Conservation (phyloP, 1,140 invertebrate genomes). For the Drosophila guanche region DNA sequence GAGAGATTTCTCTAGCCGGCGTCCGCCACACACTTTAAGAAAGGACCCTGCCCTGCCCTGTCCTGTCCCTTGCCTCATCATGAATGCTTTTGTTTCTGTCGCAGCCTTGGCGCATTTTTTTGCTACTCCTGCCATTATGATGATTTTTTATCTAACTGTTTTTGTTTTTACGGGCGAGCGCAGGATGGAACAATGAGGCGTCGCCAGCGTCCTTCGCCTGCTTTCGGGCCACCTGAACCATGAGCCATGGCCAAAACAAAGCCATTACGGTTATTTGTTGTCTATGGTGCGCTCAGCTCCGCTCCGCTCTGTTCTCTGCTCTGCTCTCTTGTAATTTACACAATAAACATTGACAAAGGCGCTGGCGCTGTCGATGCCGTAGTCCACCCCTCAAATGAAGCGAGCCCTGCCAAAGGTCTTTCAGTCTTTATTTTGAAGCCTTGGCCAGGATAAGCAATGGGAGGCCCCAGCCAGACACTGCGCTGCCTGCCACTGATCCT, state of each 20-base stretch:
- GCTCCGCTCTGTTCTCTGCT: too few species aligned
- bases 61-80: slow-evolving; percentile 1
- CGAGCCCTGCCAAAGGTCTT: slow-evolving; percentile 31
- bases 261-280: slow-evolving; percentile 80
- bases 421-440: slow-evolving; percentile 35
- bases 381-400: slow-evolving; percentile 41
- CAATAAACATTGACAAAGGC: slow-evolving; percentile 78
- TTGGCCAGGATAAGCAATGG: slow-evolving; percentile 21
- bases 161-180: slow-evolving; percentile 54
- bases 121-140: slow-evolving; percentile 58
- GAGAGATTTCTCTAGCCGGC: slow-evolving; percentile 1
- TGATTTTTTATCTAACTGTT: slow-evolving; percentile 79
- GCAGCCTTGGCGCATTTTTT: slow-evolving; percentile 70
- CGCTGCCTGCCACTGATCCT: slow-evolving; percentile 3
- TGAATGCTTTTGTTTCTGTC: slow-evolving; percentile 55
- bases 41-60: slow-evolving; percentile 21
- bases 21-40: slow-evolving; percentile 42
- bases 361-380: slow-evolving; percentile 6
- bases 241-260: slow-evolving; percentile 76
- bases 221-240: slow-evolving; percentile 66
- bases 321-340: slow-evolving; percentile 70
- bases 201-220: slow-evolving; percentile 59
- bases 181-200: slow-evolving; percentile 58
- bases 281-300: slow-evolving; percentile 60
- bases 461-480: not conserved